Base-by-base conservation (phyloP, 2,888 invertebrate genomes). In the Allygus modestus region DNA sequence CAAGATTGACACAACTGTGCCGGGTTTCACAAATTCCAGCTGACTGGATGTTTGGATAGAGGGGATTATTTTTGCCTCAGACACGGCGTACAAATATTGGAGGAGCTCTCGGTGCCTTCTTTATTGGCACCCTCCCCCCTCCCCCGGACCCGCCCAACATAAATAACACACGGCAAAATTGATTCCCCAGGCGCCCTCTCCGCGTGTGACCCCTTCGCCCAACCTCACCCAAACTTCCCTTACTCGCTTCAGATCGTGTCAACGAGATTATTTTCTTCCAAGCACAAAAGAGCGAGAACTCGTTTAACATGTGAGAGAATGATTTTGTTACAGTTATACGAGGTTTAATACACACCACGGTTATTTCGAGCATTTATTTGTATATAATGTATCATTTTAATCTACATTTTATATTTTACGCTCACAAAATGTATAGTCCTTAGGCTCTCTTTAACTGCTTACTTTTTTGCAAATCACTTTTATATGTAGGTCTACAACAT, bases 81-180 rank as follows among this genome's bases (percentile, higher is more conserved):
- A 58, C 69, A 81, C 28, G 20, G 71, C 54, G 69, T 58, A 43
- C 69, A 81, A 73, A 84, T 81, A 71, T 71, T 28, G 84, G 79
- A 20, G 81, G 71, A 33, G 71, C 75, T 37, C 41, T 46, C 73
- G 43, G 37, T 65, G 65, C 51, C 83, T 28, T 54, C 41, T 82
- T 79, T 71, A 43, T 77, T 69, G 84, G 84, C 79, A 75, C 61
- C 65, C 69, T 43, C 23, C 4, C 51, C 81, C 33, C 73, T 43
- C 71, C 26, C 69, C 81, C 65, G 73, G 43, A n/a, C 82, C 61
- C 83, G 79, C 82, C 43, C 46, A 46, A 77, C 77, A 77, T 77
- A 77, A 77, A 77, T 77, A 77, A 77, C 77, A 77, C 77, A 77
- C 77, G 77, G 71, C 37, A 37, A 71, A 71, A 71, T 71, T 71